Evolutionary conservation across 1,140 invertebrate species (phyloP).

Genomic region (Zaprionus camerounensis): DNA sequence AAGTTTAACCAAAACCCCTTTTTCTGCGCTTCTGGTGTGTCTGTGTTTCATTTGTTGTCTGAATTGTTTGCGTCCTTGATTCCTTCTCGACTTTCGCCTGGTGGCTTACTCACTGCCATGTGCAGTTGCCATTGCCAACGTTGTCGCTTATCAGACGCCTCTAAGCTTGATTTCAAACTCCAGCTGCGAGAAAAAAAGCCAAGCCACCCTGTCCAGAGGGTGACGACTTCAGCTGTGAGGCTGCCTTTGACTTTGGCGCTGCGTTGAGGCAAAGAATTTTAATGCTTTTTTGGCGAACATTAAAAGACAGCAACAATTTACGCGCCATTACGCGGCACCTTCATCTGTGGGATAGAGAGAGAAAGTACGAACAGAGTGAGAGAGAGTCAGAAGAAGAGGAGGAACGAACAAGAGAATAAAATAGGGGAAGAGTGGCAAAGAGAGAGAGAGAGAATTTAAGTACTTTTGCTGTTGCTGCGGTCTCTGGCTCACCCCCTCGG

Average conservation of each 20-base stretch:
- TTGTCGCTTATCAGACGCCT: constrained; percentile 41
- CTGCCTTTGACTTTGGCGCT: not conserved
- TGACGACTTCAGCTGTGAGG: not conserved
- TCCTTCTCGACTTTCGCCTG: not conserved
- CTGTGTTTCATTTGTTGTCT: constrained; percentile 28
- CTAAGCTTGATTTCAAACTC: constrained; percentile 20
- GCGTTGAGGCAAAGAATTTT: constrained; percentile 3
- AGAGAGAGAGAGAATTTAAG: constrained; percentile 20
- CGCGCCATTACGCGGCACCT: not conserved
- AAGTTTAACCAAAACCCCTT: constrained; percentile 34
- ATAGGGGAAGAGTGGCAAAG: not conserved
- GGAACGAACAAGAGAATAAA: not conserved
- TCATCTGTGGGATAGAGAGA: not conserved
- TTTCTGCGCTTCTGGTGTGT: not conserved
- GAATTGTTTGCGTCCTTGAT: constrained; percentile 31
- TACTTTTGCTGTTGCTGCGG: constrained; percentile 14
- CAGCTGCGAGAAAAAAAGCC: not conserved
- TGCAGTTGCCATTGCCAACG: constrained; percentile 29
- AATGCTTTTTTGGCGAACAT: not conserved
- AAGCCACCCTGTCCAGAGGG: not conserved
- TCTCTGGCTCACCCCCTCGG: not conserved
- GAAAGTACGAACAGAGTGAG: not conserved
- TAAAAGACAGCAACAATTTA: constrained; percentile 7
- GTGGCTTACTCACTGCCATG: constrained; percentile 9
- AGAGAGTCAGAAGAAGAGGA: not conserved